Evolutionary conservation across 1,140 invertebrate genomes (phyloP).

Genomic region (Battus philenor): DNA sequence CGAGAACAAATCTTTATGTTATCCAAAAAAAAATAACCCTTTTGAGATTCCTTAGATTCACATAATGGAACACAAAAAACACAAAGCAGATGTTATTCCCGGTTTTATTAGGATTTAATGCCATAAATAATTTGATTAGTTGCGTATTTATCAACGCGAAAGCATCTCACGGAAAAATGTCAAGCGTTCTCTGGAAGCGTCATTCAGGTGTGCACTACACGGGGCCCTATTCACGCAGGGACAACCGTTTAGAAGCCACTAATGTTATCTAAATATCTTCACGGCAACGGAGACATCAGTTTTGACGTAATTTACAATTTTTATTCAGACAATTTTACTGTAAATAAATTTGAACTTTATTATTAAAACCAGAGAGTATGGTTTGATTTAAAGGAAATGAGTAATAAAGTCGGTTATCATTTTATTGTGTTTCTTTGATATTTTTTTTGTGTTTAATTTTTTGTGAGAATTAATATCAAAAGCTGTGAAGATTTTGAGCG

Average conservation of each 20-base stretch:
- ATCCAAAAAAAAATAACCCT: slow-evolving; percentile 23
- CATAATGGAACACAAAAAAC: slow-evolving; percentile 22
- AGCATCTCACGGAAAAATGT: slow-evolving; percentile 65
- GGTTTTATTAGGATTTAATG: slow-evolving; percentile 65
- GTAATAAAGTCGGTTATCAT: slow-evolving; percentile 24
- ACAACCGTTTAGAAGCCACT: slow-evolving; percentile 71
- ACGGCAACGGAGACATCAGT: slow-evolving; percentile 53
- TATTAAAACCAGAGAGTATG: not conserved
- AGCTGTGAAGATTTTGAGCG: slow-evolving; percentile 45
- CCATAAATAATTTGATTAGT: slow-evolving; percentile 76
- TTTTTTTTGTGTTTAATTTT: slow-evolving; percentile 52
- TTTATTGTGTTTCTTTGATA: slow-evolving; percentile 49
- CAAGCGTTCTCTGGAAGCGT: slow-evolving; percentile 49
- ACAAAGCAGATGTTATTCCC: slow-evolving; percentile 45
- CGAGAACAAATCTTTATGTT: too few species aligned
- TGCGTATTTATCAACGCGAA: slow-evolving; percentile 69
- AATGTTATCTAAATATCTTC: slow-evolving; percentile 71
- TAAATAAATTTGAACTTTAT: slow-evolving; percentile 25
- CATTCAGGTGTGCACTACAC: slow-evolving; percentile 32
- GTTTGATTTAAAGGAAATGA: slow-evolving; percentile 8
- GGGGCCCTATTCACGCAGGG: slow-evolving; percentile 39
- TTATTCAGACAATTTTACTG: slow-evolving; percentile 9
- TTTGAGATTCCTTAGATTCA: slow-evolving; percentile 29
- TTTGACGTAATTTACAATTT: slow-evolving; percentile 29
- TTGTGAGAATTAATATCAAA: slow-evolving; percentile 41